phyloP scores from a whole-genome alignment of 92 coral and sea anemone genomes.

The Parazoanthus darwini region DNA sequence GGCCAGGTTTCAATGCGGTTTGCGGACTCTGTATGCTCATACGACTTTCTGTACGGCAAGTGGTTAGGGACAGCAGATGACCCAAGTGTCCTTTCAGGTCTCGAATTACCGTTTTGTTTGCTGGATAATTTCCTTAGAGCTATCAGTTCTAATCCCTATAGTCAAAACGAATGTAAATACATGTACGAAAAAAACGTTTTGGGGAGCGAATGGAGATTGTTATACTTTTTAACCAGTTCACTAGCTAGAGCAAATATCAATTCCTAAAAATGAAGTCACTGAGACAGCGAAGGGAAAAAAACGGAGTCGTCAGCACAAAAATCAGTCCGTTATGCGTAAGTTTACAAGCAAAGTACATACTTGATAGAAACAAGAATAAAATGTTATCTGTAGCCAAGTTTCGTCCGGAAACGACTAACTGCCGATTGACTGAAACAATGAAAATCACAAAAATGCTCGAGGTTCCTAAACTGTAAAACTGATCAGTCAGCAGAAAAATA shows the following conservation, averaged over 20 bases:
- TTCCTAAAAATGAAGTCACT: neutral
- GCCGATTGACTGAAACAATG: too few relatives aligned
- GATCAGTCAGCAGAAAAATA: too few relatives aligned
- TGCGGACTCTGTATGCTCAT: neutral
- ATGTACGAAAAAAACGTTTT: neutral
- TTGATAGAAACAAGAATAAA: too few relatives aligned
- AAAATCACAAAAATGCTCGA: too few relatives aligned
- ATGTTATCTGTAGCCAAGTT: too few relatives aligned
- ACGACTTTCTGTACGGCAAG: neutral
- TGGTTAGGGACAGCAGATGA: neutral
- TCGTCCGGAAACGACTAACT: too few relatives aligned
- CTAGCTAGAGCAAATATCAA: neutral
- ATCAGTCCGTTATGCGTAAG: too few relatives aligned
- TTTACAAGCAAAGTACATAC: too few relatives aligned
- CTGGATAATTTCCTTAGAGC: neutral
- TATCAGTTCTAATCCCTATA: neutral
- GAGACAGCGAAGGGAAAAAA: too few relatives aligned
- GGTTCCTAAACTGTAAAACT: too few relatives aligned
- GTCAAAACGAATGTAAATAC: neutral
- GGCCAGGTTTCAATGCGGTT: neutral
- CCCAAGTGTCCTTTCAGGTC: slow-evolving; percentile 2
- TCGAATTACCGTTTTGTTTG: neutral
- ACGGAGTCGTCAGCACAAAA: neutral
- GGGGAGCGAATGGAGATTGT: neutral
- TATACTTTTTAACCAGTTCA: neutral